These are phyloP conservation scores for Istiophorus platypterus DNA, from an alignment of 2,113 vertebrate species.

Conservation along the genomic window DNA sequence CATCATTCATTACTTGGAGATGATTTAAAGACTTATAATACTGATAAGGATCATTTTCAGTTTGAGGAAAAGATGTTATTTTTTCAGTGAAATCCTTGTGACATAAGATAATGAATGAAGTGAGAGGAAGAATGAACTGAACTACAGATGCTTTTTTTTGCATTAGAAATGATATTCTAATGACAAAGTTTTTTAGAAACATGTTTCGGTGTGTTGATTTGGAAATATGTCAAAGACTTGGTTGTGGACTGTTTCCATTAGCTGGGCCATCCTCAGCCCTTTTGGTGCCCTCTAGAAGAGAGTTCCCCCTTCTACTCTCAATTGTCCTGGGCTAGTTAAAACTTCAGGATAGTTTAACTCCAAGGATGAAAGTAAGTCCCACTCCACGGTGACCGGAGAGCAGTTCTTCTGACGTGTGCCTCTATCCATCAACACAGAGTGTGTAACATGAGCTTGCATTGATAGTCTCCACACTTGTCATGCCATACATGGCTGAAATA, in stretches of 20 bases:
- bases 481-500: conserved; percentile 73
- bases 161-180: no score
- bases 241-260: neutral
- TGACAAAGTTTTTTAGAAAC: neutral
- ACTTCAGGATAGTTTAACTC: neutral
- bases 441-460: conserved; percentile 62
- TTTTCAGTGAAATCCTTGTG: no score
- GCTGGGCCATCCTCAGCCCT: neutral
- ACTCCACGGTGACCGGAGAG: neutral
- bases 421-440: conserved; percentile 63
- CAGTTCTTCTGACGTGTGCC: conserved; percentile 30
- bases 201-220: neutral
- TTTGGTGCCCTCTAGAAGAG: neutral
- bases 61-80: no score
- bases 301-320: no score
- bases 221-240: neutral
- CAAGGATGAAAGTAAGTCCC: conserved; percentile 1
- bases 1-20: no score
- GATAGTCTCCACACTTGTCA: conserved; percentile 51
- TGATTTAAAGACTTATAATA: no score
- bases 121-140: no score
- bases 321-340: neutral
- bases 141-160: no score
- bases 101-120: no score
- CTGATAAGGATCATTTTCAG: no score